These are phyloP conservation scores for Argyra leucocephala DNA, from an alignment of 2,888 invertebrate species.

Conservation along the genomic window DNA sequence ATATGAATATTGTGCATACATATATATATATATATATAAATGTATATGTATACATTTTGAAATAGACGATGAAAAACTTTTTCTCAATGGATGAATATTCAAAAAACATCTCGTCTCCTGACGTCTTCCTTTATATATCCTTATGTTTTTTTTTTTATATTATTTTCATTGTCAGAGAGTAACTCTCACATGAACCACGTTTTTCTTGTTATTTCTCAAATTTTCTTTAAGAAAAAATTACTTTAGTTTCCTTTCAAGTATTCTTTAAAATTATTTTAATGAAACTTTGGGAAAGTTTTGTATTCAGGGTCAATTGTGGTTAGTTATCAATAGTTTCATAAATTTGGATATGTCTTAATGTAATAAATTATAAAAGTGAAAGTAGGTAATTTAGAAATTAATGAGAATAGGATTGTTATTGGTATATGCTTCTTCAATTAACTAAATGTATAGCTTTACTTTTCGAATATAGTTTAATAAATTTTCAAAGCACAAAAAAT, in stretches of 20 bases:
- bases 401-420: too few relatives aligned
- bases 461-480: too few relatives aligned
- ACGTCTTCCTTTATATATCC: not conserved
- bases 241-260: not conserved
- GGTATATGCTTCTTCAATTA: too few relatives aligned
- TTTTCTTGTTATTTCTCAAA: not conserved
- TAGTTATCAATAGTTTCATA: too few relatives aligned
- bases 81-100: not conserved
- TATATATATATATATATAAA: not conserved
- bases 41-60: not conserved
- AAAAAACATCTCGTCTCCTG: not conserved
- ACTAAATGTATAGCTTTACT: too few relatives aligned
- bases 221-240: slow-evolving; percentile 1
- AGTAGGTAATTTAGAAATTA: too few relatives aligned
- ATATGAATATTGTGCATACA: not conserved
- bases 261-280: too few relatives aligned
- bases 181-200: not conserved
- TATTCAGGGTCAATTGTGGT: too few relatives aligned
- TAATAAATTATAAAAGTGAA: too few relatives aligned
- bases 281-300: too few relatives aligned
- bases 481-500: too few relatives aligned
- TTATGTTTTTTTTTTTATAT: not conserved
- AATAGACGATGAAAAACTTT: not conserved
- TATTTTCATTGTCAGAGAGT: not conserved
- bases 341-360: too few relatives aligned